Percentiles rank a stretch among this genome's conserved stretches.
Evolutionary conservation across 2,797 vertebrate genomes (phyloP).

Genomic region (Rhinogobio ventralis): DNA sequence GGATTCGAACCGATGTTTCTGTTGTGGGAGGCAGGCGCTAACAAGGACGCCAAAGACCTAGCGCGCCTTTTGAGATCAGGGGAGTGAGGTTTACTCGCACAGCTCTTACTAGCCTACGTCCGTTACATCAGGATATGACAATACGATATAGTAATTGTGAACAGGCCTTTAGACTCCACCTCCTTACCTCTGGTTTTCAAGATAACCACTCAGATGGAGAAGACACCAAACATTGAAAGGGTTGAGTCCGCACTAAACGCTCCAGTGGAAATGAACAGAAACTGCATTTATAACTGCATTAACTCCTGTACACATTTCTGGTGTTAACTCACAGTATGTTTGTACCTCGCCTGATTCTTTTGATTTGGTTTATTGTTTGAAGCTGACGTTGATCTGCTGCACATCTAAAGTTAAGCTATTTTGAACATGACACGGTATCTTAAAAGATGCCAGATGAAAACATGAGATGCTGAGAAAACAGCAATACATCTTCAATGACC

Average conservation of each 20-base stretch:
- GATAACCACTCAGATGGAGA: no score
- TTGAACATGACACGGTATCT: not conserved
- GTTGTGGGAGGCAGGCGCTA: no score
- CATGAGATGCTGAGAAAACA: not conserved
- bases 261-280: not conserved
- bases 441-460: not conserved
- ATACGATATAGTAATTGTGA: no score
- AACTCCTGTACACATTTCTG: not conserved
- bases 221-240: not conserved
- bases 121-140: no score
- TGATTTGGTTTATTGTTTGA: not conserved
- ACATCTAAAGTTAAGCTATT: not conserved
- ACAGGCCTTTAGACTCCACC: no score
- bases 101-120: no score
- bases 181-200: no score
- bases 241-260: not conserved
- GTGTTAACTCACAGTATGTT: not conserved
- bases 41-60: no score
- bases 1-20: no score
- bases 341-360: not conserved
- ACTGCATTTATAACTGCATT: not conserved
- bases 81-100: no score
- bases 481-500: slow-evolving; percentile 12
- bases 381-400: not conserved
- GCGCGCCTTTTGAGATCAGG: no score